These are phyloP conservation scores for Eupithecia subumbrata DNA, from an alignment of 2,888 invertebrate species.

Conservation along the genomic window DNA sequence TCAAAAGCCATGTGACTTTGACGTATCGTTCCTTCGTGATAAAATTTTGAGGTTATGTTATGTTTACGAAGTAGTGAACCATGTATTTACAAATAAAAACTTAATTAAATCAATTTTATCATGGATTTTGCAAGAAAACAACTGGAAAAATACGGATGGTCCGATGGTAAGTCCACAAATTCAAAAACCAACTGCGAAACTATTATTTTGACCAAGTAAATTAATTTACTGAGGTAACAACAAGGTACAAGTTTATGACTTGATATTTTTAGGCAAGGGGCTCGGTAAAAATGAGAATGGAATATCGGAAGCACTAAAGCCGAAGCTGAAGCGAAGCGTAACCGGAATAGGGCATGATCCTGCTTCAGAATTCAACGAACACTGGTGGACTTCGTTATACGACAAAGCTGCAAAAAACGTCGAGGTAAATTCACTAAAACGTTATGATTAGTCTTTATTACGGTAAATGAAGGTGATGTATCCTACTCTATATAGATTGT, in stretches of 20 bases:
- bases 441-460: neutral
- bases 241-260: neutral
- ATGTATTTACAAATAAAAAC: conserved; percentile 4
- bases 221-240: neutral
- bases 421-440: conserved; percentile 65
- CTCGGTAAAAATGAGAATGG: conserved; percentile 92
- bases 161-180: conserved; percentile 62
- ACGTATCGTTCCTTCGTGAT: neutral
- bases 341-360: conserved; percentile 91
- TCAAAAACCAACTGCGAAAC: neutral
- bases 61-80: conserved; percentile 7
- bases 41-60: neutral
- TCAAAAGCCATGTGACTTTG: conserved; percentile 21
- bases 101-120: neutral
- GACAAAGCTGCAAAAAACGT: conserved; percentile 89
- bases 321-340: conserved; percentile 91
- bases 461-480: neutral
- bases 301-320: conserved; percentile 89
- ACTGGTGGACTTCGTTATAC: conserved; percentile 93
- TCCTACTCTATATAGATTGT: too few species aligned
- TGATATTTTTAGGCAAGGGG: conserved; percentile 88
- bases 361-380: conserved; percentile 89
- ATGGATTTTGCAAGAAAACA: conserved; percentile 90
- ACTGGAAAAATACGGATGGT: conserved; percentile 91
- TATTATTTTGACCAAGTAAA: neutral